Evolutionary conservation across 2,797 vertebrate species (phyloP).

Genomic region (Chelmon rostratus): DNA sequence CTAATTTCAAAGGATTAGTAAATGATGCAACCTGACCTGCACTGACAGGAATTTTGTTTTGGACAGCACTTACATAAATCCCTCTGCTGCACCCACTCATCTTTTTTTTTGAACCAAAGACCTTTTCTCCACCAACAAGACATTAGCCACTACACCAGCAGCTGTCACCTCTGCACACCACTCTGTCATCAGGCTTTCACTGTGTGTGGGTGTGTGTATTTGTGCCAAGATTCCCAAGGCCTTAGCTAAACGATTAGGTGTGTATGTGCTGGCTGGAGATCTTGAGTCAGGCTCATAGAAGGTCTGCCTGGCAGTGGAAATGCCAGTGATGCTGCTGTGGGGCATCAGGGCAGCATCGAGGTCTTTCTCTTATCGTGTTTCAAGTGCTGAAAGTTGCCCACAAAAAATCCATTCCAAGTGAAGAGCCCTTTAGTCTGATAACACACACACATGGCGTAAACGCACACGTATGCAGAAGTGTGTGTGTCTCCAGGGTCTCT

Average conservation of each 20-base stretch:
- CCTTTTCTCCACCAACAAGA: slow-evolving; percentile 11
- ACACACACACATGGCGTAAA: slow-evolving; percentile 22
- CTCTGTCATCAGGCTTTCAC: slow-evolving; percentile 42
- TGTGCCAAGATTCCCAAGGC: slow-evolving; percentile 53
- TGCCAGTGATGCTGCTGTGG: slow-evolving; percentile 52
- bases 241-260: slow-evolving; percentile 53
- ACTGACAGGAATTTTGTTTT: neutral
- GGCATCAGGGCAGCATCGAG: slow-evolving; percentile 48
- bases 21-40: neutral
- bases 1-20: neutral
- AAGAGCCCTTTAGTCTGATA: slow-evolving; percentile 28
- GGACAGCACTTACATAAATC: slow-evolving; percentile 5
- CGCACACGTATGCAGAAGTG: slow-evolving; percentile 7
- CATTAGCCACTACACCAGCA: slow-evolving; percentile 33
- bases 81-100: neutral
- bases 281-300: slow-evolving; percentile 47
- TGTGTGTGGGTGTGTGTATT: slow-evolving; percentile 19
- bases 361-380: slow-evolving; percentile 71
- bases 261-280: slow-evolving; percentile 54
- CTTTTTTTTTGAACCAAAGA: neutral
- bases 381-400: slow-evolving; percentile 54
- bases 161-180: slow-evolving; percentile 35
- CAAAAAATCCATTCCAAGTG: slow-evolving; percentile 50
- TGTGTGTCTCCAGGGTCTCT: slow-evolving; percentile 66
- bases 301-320: slow-evolving; percentile 50